Conservation (phyloP, 2,797 vertebrate species). For the Avahi laniger region DNA sequence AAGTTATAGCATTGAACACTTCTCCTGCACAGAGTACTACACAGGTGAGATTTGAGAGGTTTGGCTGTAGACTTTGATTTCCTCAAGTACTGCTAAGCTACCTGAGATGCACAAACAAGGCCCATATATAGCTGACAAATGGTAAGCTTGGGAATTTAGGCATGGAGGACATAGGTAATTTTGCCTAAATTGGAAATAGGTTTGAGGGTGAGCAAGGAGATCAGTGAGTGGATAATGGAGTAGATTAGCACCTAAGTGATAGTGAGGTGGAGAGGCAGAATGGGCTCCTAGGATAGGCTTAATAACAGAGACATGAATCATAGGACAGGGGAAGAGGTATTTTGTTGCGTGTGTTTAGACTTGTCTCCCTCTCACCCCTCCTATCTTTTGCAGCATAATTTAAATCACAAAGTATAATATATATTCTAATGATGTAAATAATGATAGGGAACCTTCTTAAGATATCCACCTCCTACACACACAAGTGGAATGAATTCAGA, state of each 20-base stretch:
- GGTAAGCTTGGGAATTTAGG: background rate
- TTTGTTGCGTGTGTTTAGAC: background rate
- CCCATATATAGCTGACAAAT: background rate
- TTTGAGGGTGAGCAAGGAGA: constrained; percentile 1
- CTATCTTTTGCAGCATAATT: background rate
- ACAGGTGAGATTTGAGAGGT: background rate
- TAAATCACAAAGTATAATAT: constrained; percentile 19
- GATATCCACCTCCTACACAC: background rate
- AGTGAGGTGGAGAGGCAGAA: background rate
- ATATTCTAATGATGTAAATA: background rate
- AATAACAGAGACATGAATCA: background rate
- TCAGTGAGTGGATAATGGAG: background rate
- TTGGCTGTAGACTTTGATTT: background rate
- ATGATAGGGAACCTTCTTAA: constrained; percentile 4
- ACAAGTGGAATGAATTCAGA: constrained; percentile 30
- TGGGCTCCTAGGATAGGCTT: background rate
- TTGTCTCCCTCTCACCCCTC: background rate
- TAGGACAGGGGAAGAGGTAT: background rate
- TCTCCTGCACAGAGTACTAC: background rate
- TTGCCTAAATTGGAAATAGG: background rate
- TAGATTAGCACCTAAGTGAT: background rate
- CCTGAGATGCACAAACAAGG: background rate
- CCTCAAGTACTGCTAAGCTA: background rate
- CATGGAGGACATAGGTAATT: background rate
- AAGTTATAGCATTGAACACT: constrained; percentile 13